Percentiles rank a stretch among this genome's conserved stretches.
These are phyloP conservation scores for Drosophila equinoxialis DNA, from an alignment of 1,140 invertebrate species.

Conservation along the genomic window DNA sequence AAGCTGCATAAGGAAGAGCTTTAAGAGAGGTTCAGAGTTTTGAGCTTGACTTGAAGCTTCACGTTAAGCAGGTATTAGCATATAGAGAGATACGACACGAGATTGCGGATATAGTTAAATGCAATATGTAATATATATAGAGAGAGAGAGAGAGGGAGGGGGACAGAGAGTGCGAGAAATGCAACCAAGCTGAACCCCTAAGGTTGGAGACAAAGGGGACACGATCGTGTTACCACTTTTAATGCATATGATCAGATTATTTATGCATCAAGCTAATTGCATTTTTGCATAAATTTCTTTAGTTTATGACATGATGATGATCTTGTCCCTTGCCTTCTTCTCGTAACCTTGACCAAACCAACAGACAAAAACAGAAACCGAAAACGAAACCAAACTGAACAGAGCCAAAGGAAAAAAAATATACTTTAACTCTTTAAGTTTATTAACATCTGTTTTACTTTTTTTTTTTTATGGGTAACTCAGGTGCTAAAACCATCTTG, in stretches of 20 bases:
- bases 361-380: neutral
- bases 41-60: constrained; percentile 1
- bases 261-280: constrained; percentile 15
- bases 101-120: neutral
- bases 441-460: neutral
- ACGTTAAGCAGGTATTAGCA: constrained; percentile 4
- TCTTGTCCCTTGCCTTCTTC: neutral
- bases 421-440: neutral
- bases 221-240: constrained; percentile 4
- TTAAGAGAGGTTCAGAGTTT: neutral
- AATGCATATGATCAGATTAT: neutral
- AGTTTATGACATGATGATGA: neutral
- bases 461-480: neutral
- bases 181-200: neutral
- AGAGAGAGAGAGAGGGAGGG: no score
- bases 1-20: constrained; percentile 13
- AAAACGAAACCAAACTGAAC: neutral
- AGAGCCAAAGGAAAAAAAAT: neutral
- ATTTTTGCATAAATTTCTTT: constrained; percentile 15
- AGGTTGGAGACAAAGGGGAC: neutral
- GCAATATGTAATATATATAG: neutral
- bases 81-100: neutral
- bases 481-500: constrained; percentile 13
- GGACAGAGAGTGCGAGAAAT: neutral
- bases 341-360: constrained; percentile 6